Base-by-base conservation (phyloP, 2,888 invertebrate genomes). In the Halictus ligatus region DNA sequence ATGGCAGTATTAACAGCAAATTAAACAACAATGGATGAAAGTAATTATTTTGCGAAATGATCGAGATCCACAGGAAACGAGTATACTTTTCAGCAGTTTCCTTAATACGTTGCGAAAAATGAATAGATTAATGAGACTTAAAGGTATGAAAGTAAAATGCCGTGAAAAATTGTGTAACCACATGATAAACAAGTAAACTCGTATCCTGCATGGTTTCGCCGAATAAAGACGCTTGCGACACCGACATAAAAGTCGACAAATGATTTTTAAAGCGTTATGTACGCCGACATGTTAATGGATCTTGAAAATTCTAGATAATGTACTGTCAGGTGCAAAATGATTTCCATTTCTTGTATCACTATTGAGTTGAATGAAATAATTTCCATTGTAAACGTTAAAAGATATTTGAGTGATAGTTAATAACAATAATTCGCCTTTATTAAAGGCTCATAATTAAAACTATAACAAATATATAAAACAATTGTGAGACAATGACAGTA, bases 61-160 rank as follows among this genome's bases (percentile, higher is more conserved):
- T 50, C 67, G 35, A n/a, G 71, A 35, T 35, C n/a, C 35, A 1
- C 29, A 54, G 54, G 13, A 40, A 71, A 71, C 64, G 21, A 21
- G 77, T 29, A n/a, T 43, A 21, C 50, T 40, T 25, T 50, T 72
- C 12, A 58, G 54, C 7, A 12, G 43, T 43, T 72, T 54, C 29
- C 10, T n/a, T n/a, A 69, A 67, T 5, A 43, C 43, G 71, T 72
- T 78, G 71, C 71, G 78, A 78, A 58, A 75, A n/a, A 43, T 7
- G 43, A 15, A 43, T 40, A 58, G 71, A 35, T 54, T 72, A 18
- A 71, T 21, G 35, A 21, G 78, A 54, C 58, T 54, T 43, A 1
- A 40, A 25, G 71, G 50, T 43, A 18, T 18, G 71, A 58, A 58
- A 25, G 54, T 40, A 50, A 40, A 78, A 29, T 64, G 29, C 12